Evolutionary conservation across 2,797 vertebrate species (phyloP).

Genomic region (Artibeus jamaicensis): DNA sequence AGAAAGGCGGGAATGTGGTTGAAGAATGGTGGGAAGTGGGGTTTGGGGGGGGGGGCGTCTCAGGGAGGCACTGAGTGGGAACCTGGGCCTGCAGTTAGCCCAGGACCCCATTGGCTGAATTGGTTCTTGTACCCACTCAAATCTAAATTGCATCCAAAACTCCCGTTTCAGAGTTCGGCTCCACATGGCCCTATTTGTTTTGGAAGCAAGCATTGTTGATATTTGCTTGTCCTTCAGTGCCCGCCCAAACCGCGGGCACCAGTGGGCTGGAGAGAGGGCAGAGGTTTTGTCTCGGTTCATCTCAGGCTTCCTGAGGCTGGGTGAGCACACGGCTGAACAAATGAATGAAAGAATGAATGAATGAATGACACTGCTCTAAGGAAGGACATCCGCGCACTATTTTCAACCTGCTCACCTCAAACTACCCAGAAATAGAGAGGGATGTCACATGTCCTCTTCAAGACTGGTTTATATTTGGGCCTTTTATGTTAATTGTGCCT

Average conservation of each 20-base stretch:
- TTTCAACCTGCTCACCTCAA: not conserved
- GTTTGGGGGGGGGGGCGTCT: not conserved
- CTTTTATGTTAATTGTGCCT: not conserved
- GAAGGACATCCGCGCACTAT: not conserved
- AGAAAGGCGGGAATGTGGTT: not conserved
- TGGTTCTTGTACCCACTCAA: not conserved
- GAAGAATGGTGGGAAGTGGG: not conserved
- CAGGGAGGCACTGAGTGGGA: not conserved
- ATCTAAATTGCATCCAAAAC: constrained; percentile 40
- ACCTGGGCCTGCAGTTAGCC: not conserved
- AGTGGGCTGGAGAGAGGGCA: not conserved
- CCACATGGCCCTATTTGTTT: constrained; percentile 74
- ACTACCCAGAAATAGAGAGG: not conserved
- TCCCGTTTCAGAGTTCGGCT: not conserved
- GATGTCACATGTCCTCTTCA: not conserved
- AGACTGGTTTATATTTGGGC: not conserved
- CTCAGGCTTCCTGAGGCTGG: not conserved
- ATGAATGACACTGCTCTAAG: not conserved
- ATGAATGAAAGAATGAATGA: not conserved
- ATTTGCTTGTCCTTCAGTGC: constrained; percentile 49
- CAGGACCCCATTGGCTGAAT: not conserved
- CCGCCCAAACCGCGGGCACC: constrained; percentile 36
- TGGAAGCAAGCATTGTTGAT: constrained; percentile 62
- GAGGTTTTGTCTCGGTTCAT: not conserved
- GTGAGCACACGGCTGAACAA: not conserved